Base-by-base conservation (phyloP, 2,888 invertebrate species). In the Anthophora plumipes region DNA sequence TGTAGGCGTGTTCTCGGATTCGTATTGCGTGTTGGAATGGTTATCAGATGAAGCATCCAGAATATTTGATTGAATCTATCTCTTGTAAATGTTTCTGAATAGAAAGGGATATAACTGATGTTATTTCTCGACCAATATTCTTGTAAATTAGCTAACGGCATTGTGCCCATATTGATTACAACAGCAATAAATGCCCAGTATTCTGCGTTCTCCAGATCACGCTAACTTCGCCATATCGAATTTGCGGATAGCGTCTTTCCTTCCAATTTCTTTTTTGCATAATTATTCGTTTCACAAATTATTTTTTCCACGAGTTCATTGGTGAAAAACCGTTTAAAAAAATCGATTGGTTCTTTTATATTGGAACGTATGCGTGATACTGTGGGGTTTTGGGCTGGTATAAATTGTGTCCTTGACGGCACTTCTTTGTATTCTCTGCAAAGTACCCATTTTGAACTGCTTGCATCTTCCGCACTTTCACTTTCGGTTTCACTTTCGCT, bases 211-310 rank as follows among this genome's bases (percentile, higher is more conserved):
- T 31, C 78, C 37, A 81, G 66, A 80, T 77, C 80, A 60, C 50
- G 60, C 82, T 84, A 86, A 37, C 55, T 77, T 43, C 77, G 76
- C 80, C 78, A 80, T 48, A 79, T 67, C 50, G 77, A 77, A 64
- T 39, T 66, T 59, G 77, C 52, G 43, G 72, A 77, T 48, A 72
- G 71, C 17, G 72, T 72, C 71, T n/a, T n/a, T n/a, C n/a, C n/a
- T n/a, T n/a, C n/a, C n/a, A n/a, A n/a, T n/a, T n/a, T n/a, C n/a
- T n/a, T n/a, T 72, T 66, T 72, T 52, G 71, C 72, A 52, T 66
- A 77, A 14, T 20, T n/a, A 59, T 77, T 73, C 43, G 72, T 77
- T 72, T 77, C 64, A n/a, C 17, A 31, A 72, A 77, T 20, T 59
- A 66, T 72, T 39, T 77, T 48, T 66, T 77, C 2, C 66, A 64